These are phyloP conservation scores for Conistra vaccinii DNA, from an alignment of 2,888 invertebrate species.

Conservation along the genomic window DNA sequence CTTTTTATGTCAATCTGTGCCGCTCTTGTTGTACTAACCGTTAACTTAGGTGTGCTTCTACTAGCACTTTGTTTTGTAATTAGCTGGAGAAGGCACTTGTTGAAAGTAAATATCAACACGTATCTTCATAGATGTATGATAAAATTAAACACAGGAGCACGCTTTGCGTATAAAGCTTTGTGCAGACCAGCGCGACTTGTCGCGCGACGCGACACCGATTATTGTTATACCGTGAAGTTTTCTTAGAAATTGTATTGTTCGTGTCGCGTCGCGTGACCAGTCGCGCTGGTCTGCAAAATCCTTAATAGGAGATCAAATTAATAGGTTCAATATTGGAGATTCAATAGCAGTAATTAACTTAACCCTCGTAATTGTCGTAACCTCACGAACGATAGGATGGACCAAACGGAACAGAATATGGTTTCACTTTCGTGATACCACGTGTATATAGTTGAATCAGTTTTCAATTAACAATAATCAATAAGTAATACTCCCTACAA, in stretches of 20 bases:
- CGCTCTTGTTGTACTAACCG: conserved; percentile 31
- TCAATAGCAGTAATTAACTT: conserved; percentile 31
- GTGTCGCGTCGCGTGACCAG: too few relatives aligned
- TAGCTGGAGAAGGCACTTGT: conserved; percentile 36
- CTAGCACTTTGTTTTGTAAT: conserved; percentile 42
- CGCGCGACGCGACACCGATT: too few relatives aligned
- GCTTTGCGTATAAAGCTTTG: too few relatives aligned
- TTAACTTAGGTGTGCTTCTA: conserved; percentile 33
- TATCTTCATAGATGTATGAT: background rate
- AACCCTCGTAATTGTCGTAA: conserved; percentile 19
- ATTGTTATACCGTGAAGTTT: too few relatives aligned
- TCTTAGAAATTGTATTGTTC: too few relatives aligned
- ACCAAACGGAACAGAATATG: conserved; percentile 31
- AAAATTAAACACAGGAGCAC: background rate
- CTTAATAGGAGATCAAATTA: conserved; percentile 25
- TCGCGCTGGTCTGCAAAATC: too few relatives aligned
- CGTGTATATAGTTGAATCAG: conserved; percentile 32
- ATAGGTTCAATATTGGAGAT: conserved; percentile 27
- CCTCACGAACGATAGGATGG: conserved; percentile 15
- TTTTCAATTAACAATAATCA: conserved; percentile 42
- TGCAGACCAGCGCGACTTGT: too few relatives aligned
- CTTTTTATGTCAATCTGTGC: conserved; percentile 59
- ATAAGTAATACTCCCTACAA: conserved; percentile 25
- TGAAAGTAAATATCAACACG: conserved; percentile 19
- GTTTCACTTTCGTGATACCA: conserved; percentile 13